A percentile compares a stretch with the other conserved stretches of the same genome.
These are phyloP conservation scores for Ophion ellenae DNA, from an alignment of 2,888 invertebrate genomes.

Conservation along the genomic window DNA sequence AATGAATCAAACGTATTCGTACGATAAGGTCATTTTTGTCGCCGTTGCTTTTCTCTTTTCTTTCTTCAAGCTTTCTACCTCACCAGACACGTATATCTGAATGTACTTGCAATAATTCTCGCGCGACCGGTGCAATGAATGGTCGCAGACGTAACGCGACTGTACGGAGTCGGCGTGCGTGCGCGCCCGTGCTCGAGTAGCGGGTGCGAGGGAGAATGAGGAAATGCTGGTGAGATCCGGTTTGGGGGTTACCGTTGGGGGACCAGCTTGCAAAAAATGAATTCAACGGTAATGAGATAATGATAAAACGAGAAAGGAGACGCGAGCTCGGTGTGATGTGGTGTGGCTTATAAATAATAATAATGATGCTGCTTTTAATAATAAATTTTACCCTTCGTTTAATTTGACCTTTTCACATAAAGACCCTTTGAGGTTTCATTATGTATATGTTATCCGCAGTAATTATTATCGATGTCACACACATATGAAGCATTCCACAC, in stretches of 20 bases:
- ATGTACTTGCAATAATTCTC: not conserved
- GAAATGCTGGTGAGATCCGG: conserved; percentile 34
- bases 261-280: conserved; percentile 19
- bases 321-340: conserved; percentile 7
- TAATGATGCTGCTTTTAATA: not conserved
- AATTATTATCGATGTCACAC: too few relatives aligned
- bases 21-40: too few relatives aligned
- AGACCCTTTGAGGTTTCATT: too few relatives aligned
- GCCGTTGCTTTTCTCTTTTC: too few relatives aligned
- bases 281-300: conserved; percentile 58
- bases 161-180: not conserved
- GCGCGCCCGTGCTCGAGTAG: not conserved
- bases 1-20: too few relatives aligned
- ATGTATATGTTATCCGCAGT: too few relatives aligned
- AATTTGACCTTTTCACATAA: too few relatives aligned
- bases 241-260: conserved; percentile 41
- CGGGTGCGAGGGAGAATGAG: not conserved
- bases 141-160: not conserved
- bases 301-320: conserved; percentile 26
- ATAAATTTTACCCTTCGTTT: too few relatives aligned
- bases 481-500: too few relatives aligned
- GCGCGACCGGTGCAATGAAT: not conserved
- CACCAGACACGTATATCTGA: too few relatives aligned
- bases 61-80: too few relatives aligned
- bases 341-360: conserved; percentile 34